Evolutionary conservation across 2,113 vertebrate species (phyloP).

Genomic region (Sinocyclocheilus anshuiensis): DNA sequence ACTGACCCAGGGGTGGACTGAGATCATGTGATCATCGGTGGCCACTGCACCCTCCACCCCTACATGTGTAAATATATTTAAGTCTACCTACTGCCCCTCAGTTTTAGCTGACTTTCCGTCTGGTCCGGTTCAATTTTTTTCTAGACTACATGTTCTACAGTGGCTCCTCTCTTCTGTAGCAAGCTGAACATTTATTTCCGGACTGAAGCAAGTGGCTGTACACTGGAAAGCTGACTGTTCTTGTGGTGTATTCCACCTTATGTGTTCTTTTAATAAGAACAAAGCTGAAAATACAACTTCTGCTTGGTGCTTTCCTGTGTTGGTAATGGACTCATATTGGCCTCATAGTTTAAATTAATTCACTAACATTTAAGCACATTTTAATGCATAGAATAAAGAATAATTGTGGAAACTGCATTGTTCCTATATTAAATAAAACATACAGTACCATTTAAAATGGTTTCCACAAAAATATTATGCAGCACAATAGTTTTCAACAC

Average conservation of each 20-base stretch:
- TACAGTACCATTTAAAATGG: slow-evolving; percentile 54
- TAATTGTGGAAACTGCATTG: too few species aligned
- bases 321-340: background rate
- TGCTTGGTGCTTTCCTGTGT: background rate
- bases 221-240: slow-evolving; percentile 59
- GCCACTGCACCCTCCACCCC: slow-evolving; percentile 38
- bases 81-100: slow-evolving; percentile 10
- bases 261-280: slow-evolving; percentile 73
- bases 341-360: background rate
- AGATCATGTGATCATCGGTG: slow-evolving; percentile 21
- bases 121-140: slow-evolving; percentile 8
- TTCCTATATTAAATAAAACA: too few species aligned
- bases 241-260: slow-evolving; percentile 44
- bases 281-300: slow-evolving; percentile 61
- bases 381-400: too few species aligned
- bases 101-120: slow-evolving; percentile 32
- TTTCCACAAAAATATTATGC: slow-evolving; percentile 54
- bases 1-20: slow-evolving; percentile 56
- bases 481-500: background rate
- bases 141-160: background rate
- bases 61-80: slow-evolving; percentile 65
- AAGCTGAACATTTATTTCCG: slow-evolving; percentile 6
- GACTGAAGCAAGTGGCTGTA: slow-evolving; percentile 35
- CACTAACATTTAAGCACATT: too few species aligned
- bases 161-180: slow-evolving; percentile 22